These are phyloP conservation scores for Hypotaenidia philippensis DNA, from an alignment of 2,797 vertebrate genomes.

Conservation along the genomic window DNA sequence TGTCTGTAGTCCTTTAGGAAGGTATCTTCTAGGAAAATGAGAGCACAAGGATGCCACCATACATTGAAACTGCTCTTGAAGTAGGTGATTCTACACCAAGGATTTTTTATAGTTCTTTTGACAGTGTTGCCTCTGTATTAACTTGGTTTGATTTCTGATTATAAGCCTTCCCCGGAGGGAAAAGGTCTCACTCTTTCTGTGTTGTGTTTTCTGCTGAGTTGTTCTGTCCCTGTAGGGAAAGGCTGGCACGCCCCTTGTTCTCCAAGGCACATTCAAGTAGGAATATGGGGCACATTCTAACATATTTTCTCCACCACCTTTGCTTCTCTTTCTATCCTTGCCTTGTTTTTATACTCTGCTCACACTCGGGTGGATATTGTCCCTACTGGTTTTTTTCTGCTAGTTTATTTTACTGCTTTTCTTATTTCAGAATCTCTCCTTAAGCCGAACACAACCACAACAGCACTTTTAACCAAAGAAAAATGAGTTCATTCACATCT, in stretches of 20 bases:
- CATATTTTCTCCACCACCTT: neutral
- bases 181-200: neutral
- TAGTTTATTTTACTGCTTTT: neutral
- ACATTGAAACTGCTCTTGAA: neutral
- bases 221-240: accelerated
- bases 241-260: neutral
- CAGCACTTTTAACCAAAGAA: neutral
- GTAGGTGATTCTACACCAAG: neutral
- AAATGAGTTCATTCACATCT: neutral
- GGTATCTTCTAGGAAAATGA: neutral
- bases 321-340: neutral
- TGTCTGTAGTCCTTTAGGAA: neutral
- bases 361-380: neutral
- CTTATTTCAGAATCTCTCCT: neutral
- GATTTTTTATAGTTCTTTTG: neutral
- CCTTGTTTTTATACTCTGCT: neutral
- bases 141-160: conserved; percentile 30
- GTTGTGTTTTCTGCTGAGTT: conserved; percentile 12
- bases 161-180: neutral
- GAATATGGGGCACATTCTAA: neutral
- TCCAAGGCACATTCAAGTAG: neutral
- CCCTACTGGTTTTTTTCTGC: neutral
- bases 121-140: neutral
- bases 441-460: neutral
- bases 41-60: neutral